Evolutionary conservation across 2,113 vertebrate species (phyloP).

Genomic region (Mola mola): DNA sequence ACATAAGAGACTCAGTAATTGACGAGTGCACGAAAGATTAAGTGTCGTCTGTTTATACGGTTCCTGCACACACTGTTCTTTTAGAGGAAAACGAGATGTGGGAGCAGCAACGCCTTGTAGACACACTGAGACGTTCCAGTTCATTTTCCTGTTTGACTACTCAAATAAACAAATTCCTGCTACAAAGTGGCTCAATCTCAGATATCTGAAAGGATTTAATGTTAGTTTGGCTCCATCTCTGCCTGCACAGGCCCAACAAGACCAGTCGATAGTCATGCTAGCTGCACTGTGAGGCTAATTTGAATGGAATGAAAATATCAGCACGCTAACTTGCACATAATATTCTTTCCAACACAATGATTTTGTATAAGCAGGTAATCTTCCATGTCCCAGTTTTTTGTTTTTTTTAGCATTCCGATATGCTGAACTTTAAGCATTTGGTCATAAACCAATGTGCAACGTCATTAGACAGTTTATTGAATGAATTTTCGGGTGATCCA

Average conservation of each 20-base stretch:
- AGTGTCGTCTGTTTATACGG: constrained; percentile 39
- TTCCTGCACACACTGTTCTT: neutral
- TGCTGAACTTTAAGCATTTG: no score
- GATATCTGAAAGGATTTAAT: neutral
- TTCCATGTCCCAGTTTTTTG: no score
- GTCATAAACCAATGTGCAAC: no score
- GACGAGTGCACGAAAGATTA: constrained; percentile 45
- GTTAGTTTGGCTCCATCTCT: neutral
- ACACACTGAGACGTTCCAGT: neutral
- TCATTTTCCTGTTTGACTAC: neutral
- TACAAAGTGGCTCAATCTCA: neutral
- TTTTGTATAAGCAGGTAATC: no score
- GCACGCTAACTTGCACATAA: neutral
- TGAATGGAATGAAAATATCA: neutral
- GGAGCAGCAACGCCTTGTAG: constrained; percentile 15
- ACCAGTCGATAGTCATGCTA: no score
- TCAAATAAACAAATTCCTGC: neutral
- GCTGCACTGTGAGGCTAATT: neutral
- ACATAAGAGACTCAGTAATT: constrained; percentile 49
- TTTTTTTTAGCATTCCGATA: no score
- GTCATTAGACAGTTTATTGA: no score
- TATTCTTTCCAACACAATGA: no score
- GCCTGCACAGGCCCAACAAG: neutral
- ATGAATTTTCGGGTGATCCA: no score
- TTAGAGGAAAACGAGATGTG: constrained; percentile 3